A percentile compares a stretch with the other conserved stretches of the same genome.
These are phyloP conservation scores for Myotis planiceps DNA, from an alignment of 2,797 vertebrate genomes.

Conservation along the genomic window DNA sequence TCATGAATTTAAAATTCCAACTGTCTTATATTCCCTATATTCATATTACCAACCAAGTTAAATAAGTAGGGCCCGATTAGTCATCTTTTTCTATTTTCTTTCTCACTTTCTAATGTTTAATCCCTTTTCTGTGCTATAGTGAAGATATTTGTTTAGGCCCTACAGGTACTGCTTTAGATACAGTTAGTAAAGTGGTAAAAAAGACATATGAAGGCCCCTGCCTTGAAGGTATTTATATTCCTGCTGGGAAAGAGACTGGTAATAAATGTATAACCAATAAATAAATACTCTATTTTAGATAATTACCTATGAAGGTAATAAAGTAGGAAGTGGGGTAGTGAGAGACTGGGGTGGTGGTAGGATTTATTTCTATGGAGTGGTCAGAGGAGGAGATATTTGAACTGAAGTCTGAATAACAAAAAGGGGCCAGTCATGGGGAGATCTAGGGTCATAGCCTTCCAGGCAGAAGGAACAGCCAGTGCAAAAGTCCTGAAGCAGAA, in stretches of 20 bases:
- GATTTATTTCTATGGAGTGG: neutral
- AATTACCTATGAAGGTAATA: neutral
- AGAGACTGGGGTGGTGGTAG: neutral
- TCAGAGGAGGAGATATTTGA: neutral
- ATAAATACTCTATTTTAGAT: conserved; percentile 14
- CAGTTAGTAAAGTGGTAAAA: neutral
- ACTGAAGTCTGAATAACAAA: neutral
- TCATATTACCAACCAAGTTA: conserved; percentile 2
- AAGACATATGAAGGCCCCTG: neutral
- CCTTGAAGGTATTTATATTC: conserved; percentile 13
- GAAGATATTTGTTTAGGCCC: conserved; percentile 12
- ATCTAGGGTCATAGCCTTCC: neutral
- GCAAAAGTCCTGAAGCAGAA: conserved; percentile 23
- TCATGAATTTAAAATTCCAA: conserved; percentile 11
- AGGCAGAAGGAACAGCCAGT: neutral
- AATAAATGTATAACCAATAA: neutral
- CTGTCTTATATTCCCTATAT: neutral
- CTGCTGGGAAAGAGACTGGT: neutral
- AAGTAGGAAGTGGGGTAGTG: neutral
- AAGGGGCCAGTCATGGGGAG: neutral
- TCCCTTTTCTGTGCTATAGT: neutral
- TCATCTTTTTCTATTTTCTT: neutral
- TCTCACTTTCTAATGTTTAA: conserved; percentile 24
- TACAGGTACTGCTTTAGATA: neutral
- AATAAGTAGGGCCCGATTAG: neutral